Evolutionary conservation across 2,113 vertebrate species (phyloP).

Genomic region (Protobothrops mucrosquamatus): DNA sequence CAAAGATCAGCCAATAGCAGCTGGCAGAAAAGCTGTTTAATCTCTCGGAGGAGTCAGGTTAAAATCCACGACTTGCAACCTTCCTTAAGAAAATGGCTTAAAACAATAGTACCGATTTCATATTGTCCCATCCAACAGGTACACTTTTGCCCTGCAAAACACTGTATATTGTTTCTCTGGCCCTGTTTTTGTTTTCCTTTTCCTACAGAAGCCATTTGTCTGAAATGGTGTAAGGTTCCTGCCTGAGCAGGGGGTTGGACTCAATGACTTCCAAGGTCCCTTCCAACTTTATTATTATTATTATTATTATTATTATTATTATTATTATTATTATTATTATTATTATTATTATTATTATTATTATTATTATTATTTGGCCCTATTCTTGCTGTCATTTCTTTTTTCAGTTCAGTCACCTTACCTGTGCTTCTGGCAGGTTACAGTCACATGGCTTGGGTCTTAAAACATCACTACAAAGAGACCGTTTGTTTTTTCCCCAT

Average conservation of each 20-base stretch:
- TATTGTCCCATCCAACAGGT: conserved; percentile 51
- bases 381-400: not conserved
- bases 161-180: conserved; percentile 2
- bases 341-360: no score
- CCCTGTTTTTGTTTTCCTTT: not conserved
- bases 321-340: no score
- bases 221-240: no score
- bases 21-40: conserved; percentile 73
- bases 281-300: no score
- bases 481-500: not conserved
- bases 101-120: conserved; percentile 50
- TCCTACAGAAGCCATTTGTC: not conserved
- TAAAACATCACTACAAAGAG: not conserved
- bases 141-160: conserved; percentile 29
- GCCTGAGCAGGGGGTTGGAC: no score
- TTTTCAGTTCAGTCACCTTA: not conserved
- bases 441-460: not conserved
- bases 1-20: conserved; percentile 70
- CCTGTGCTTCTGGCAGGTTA: not conserved
- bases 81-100: conserved; percentile 49
- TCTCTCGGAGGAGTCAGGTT: conserved; percentile 69
- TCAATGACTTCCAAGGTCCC: no score
- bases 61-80: conserved; percentile 67
- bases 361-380: no score
- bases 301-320: no score